These are phyloP conservation scores for Nymphicus hollandicus DNA, from an alignment of 2,113 vertebrate species.

Conservation along the genomic window DNA sequence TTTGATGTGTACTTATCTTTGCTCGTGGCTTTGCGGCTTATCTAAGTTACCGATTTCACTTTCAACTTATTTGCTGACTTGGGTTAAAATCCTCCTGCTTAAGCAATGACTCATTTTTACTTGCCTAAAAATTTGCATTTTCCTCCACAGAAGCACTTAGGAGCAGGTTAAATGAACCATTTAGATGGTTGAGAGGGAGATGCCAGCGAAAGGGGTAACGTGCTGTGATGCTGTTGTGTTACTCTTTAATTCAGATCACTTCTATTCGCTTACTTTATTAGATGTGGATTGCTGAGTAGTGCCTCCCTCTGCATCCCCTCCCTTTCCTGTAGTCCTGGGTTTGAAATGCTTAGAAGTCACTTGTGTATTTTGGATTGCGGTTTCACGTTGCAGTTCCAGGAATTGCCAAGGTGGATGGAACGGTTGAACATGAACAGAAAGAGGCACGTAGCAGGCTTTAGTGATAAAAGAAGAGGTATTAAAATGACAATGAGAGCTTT, in stretches of 20 bases:
- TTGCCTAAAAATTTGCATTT: not conserved
- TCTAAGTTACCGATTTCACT: not conserved
- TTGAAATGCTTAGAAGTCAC: not conserved
- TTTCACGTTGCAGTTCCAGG: not conserved
- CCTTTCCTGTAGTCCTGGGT: not conserved
- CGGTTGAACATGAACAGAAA: not conserved
- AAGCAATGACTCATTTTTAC: constrained; percentile 27
- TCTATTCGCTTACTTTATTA: not conserved
- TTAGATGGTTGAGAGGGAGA: not conserved
- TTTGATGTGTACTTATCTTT: not conserved
- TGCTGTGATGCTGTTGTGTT: not conserved
- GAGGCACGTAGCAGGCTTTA: not conserved
- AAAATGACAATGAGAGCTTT: not conserved
- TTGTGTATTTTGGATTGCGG: not conserved
- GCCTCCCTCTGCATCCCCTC: not conserved
- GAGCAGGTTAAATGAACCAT: constrained; percentile 38
- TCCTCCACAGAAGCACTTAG: not conserved
- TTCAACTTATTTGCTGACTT: constrained; percentile 37
- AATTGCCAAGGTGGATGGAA: not conserved
- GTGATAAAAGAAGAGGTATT: not conserved
- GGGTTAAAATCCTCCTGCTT: not conserved
- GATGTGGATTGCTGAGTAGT: not conserved
- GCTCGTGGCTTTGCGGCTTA: not conserved
- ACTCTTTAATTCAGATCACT: not conserved
- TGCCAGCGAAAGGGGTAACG: not conserved